Evolutionary conservation across 2,888 invertebrate species (phyloP).

Genomic region (Drosophila mulleri): DNA sequence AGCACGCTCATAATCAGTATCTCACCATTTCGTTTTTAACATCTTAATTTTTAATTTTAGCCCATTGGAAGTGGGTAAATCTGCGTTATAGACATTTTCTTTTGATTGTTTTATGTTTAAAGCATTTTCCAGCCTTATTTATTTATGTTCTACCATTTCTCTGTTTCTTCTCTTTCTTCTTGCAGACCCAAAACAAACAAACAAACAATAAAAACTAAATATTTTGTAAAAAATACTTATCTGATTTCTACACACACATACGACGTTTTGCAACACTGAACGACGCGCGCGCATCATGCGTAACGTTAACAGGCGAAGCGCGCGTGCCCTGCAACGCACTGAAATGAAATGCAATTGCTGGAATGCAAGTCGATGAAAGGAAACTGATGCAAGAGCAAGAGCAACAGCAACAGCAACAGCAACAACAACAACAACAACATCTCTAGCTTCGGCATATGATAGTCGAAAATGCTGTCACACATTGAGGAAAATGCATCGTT

Average conservation of each 20-base stretch:
- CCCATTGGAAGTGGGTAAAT: too few species aligned
- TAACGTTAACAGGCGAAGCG: slow-evolving; percentile 50
- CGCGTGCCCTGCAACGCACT: slow-evolving; percentile 57
- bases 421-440: slow-evolving; percentile 22
- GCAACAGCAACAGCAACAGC: slow-evolving; percentile 9
- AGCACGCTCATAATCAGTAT: slow-evolving; percentile 25
- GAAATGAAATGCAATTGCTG: slow-evolving; percentile 51
- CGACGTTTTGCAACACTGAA: slow-evolving; percentile 47
- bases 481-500: slow-evolving; percentile 83
- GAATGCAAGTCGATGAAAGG: slow-evolving; percentile 42
- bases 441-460: slow-evolving; percentile 18
- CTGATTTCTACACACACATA: neutral
- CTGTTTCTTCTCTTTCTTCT: slow-evolving; percentile 71
- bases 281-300: slow-evolving; percentile 56
- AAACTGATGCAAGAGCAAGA: slow-evolving; percentile 23
- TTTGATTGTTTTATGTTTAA: slow-evolving; percentile 30
- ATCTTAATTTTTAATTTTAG: neutral
- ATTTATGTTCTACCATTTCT: slow-evolving; percentile 75
- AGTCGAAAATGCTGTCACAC: slow-evolving; percentile 71
- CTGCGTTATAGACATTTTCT: neutral
- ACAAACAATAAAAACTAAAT: slow-evolving; percentile 7
- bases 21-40: slow-evolving; percentile 15
- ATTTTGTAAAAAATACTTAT: slow-evolving; percentile 3
- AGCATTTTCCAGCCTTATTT: slow-evolving; percentile 58
- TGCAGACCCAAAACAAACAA: slow-evolving; percentile 64